These are phyloP conservation scores for Strix aluco DNA, from an alignment of 2,113 vertebrate species.

Conservation along the genomic window DNA sequence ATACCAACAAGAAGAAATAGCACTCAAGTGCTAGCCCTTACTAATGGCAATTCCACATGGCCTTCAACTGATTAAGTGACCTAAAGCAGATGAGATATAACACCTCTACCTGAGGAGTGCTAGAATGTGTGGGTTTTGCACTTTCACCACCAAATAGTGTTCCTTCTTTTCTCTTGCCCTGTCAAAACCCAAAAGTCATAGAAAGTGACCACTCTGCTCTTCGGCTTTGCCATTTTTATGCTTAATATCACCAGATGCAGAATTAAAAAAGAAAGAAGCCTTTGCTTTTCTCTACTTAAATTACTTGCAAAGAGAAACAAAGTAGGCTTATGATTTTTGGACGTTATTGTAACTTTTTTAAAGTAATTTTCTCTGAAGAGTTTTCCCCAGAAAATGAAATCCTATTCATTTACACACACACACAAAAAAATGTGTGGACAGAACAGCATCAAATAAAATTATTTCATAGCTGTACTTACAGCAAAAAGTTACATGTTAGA, in stretches of 20 bases:
- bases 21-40: not conserved
- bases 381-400: not conserved
- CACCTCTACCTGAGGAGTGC: not conserved
- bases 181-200: not conserved
- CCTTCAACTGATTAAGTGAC: slow-evolving; percentile 14
- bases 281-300: not conserved
- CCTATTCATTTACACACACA: not conserved
- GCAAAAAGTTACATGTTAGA: not conserved
- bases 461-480: not conserved
- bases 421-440: not conserved
- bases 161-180: not conserved
- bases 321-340: not conserved
- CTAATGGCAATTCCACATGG: not conserved
- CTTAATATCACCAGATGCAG: not conserved
- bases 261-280: not conserved
- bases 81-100: not conserved
- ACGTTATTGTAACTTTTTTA: not conserved
- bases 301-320: not conserved
- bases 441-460: not conserved
- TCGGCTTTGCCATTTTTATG: not conserved
- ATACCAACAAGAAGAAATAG: not conserved
- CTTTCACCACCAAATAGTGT: not conserved
- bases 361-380: not conserved
- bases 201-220: not conserved
- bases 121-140: rapidly evolving